Percentiles rank a stretch among this genome's conserved stretches.
Evolutionary conservation across 2,888 invertebrate species (phyloP).

Genomic region (Ormia ochracea): DNA sequence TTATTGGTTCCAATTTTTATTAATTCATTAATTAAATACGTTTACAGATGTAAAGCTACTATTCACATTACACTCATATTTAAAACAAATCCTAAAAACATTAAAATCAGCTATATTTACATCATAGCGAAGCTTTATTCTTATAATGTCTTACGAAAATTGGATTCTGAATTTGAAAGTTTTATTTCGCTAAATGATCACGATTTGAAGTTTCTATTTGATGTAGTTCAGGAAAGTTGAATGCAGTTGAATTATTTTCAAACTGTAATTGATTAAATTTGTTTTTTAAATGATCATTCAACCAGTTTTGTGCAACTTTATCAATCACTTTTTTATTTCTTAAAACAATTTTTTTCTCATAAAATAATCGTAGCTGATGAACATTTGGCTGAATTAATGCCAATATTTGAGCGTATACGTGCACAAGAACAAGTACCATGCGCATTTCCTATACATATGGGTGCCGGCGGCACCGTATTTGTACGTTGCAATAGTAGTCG

Average conservation of each 20-base stretch:
- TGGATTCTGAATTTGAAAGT: neutral
- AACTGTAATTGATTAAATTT: slow-evolving; percentile 23
- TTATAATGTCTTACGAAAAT: neutral
- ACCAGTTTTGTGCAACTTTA: slow-evolving; percentile 48
- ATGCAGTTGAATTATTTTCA: slow-evolving; percentile 5
- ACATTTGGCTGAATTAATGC: slow-evolving; percentile 96
- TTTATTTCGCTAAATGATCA: slow-evolving; percentile 11
- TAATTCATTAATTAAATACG: slow-evolving; percentile 14
- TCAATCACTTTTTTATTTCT: slow-evolving; percentile 28
- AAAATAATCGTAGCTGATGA: slow-evolving; percentile 84
- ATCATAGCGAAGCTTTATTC: slow-evolving; percentile 14
- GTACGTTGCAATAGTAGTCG: slow-evolving; percentile 82
- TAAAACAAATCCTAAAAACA: neutral
- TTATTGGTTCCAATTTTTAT: slow-evolving; percentile 31
- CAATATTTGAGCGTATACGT: slow-evolving; percentile 95
- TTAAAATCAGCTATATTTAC: slow-evolving; percentile 8
- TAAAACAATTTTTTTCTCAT: slow-evolving; percentile 37
- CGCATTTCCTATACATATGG: slow-evolving; percentile 93
- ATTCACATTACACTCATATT: neutral
- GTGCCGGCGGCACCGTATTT: slow-evolving; percentile 82
- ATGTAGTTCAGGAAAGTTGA: neutral
- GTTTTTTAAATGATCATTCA: slow-evolving; percentile 62
- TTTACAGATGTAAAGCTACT: slow-evolving; percentile 17
- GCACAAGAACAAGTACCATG: slow-evolving; percentile 93
- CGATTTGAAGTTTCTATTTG: neutral